These are phyloP conservation scores for Periophthalmus magnuspinnatus DNA, from an alignment of 2,797 vertebrate species.

Conservation along the genomic window DNA sequence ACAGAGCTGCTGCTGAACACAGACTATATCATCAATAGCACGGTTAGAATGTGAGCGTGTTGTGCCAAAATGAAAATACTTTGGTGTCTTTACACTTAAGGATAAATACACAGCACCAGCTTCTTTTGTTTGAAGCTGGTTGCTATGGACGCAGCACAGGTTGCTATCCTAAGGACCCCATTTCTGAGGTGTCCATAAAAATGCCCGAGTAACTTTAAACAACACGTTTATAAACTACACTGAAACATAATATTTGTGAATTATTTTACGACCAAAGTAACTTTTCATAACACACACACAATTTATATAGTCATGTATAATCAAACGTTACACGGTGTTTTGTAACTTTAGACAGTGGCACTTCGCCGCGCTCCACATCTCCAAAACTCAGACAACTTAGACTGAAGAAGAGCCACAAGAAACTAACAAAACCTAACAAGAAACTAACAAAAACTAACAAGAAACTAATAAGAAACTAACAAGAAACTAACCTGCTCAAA, in stretches of 20 bases:
- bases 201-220: slow-evolving; percentile 35
- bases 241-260: accelerated
- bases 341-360: slow-evolving; percentile 42
- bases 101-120: background rate
- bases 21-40: no score
- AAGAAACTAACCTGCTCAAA: background rate
- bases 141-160: slow-evolving; percentile 56
- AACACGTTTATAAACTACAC: background rate
- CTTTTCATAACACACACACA: accelerated
- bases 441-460: no score
- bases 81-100: background rate
- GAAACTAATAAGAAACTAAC: no score
- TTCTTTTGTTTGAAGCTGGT: slow-evolving; percentile 47
- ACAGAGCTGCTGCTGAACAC: background rate
- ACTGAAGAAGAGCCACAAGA: no score
- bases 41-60: background rate
- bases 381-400: background rate
- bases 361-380: slow-evolving; percentile 12
- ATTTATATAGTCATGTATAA: accelerated
- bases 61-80: background rate
- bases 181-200: slow-evolving; percentile 11
- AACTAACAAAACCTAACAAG: no score
- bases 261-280: accelerated
- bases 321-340: background rate
- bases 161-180: slow-evolving; percentile 63